Base-by-base conservation (phyloP, 2,888 invertebrate genomes). In the Spodoptera picta region DNA sequence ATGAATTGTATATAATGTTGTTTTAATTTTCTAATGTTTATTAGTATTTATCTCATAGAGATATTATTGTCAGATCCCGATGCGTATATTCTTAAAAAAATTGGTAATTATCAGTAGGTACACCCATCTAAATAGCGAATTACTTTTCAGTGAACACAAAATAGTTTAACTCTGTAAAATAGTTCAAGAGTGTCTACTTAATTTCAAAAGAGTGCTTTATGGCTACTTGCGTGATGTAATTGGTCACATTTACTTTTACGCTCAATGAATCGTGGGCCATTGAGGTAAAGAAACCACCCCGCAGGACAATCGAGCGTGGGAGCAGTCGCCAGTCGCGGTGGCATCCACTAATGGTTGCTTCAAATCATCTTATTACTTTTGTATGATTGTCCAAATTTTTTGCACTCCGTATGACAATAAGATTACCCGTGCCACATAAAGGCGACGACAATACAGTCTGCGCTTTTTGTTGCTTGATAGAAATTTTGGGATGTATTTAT, bases 291-390 rank as follows among this genome's bases (percentile, higher is more conserved):
- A 73, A 86, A 82, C 84, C 86, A 87, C 84, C 88, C 87, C 77
- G 79, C 76, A 81, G 83, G 81, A 89, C 87, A 88, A 87, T 84
- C 75, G 86, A 87, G 80, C 92, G 92, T 93, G 93, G 92, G 93
- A 93, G 89, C 90, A 47, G 71, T 73, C 87, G 83, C 86, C 90
- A 47, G 71, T 73, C 87, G 83, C 86, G 90, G 91, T 91, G 90
- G 91, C 83, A 88, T 85, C 80, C 81, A 82, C 88, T 92, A 94
- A 93, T 93, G 86, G 91, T 83, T 80, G 83, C 83, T 82, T 84
- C 80, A 87, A 90, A 90, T 91, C 87, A 86, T 86, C 88, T 89
- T 90, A 93, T 92, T 92, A 90, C 90, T 85, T 88, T 92, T 89
- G 89, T 92, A 91, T 91, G 84, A 88, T 91, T 92, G 90, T 91